These are phyloP conservation scores for Chrosomus eos DNA, from an alignment of 2,797 vertebrate species.

Conservation along the genomic window DNA sequence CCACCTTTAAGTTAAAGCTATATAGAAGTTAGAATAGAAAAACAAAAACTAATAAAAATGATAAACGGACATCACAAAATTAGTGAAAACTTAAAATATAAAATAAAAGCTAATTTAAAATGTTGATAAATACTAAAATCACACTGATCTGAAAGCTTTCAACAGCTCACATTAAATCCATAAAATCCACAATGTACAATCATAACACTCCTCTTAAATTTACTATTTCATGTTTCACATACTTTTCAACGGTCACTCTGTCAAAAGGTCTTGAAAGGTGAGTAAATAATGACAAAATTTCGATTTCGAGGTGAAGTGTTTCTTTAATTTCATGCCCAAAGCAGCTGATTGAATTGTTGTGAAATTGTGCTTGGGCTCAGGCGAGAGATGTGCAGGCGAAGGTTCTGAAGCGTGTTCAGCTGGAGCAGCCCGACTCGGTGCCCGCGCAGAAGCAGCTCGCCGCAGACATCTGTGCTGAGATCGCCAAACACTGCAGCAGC, in stretches of 20 bases:
- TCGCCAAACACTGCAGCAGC: constrained; percentile 92
- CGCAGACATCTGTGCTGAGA: constrained; percentile 94
- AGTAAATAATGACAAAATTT: not conserved
- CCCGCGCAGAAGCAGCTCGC: constrained; percentile 90
- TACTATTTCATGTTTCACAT: not conserved
- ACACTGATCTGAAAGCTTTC: not conserved
- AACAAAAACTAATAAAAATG: not conserved
- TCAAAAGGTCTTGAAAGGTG: not conserved
- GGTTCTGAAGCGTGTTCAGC: constrained; percentile 90
- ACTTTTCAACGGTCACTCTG: no score
- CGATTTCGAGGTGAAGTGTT: not conserved
- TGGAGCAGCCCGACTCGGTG: constrained; percentile 91
- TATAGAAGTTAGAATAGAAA: not conserved
- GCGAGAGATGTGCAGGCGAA: constrained; percentile 93
- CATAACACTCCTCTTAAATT: not conserved
- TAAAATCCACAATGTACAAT: not conserved
- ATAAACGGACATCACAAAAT: not conserved
- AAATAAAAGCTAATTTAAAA: not conserved
- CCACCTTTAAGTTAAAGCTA: no score
- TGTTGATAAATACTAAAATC: not conserved
- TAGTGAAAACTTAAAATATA: not conserved
- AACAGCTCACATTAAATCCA: not conserved
- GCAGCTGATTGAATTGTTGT: not conserved
- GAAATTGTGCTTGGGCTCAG: constrained; percentile 66
- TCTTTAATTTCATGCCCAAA: not conserved